Conservation (phyloP, 2,888 invertebrate species). For the Lasioglossum leucozonium region DNA sequence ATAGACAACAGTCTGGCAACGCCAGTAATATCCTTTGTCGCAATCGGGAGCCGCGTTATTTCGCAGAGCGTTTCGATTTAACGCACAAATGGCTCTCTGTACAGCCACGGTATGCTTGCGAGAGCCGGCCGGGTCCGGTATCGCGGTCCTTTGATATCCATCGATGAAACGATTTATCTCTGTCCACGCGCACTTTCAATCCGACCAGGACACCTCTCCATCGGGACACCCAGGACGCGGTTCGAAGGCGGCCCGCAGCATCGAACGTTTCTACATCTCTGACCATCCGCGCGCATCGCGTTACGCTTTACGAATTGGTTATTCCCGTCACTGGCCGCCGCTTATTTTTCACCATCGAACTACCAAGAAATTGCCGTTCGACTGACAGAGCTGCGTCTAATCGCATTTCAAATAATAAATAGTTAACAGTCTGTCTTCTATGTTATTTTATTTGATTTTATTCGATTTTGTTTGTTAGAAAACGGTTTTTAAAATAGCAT, state of each 20-base stretch:
- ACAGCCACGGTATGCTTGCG: slow-evolving; percentile 65
- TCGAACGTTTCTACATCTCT: slow-evolving; percentile 53
- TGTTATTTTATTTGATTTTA: too few relatives aligned
- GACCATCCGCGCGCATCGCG: slow-evolving; percentile 46
- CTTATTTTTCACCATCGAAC: background rate
- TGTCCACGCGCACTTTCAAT: slow-evolving; percentile 75
- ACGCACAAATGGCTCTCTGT: slow-evolving; percentile 73
- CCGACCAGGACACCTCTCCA: slow-evolving; percentile 73
- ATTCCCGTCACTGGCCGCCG: background rate
- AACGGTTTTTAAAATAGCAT: too few relatives aligned
- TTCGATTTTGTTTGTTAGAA: too few relatives aligned
- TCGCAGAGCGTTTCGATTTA: slow-evolving; percentile 74
- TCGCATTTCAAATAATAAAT: too few relatives aligned
- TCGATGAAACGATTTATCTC: slow-evolving; percentile 76
- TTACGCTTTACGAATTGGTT: slow-evolving; percentile 64
- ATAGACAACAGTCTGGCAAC: slow-evolving; percentile 54
- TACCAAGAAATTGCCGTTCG: background rate
- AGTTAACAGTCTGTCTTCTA: too few relatives aligned
- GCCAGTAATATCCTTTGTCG: slow-evolving; percentile 72
- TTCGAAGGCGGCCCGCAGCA: slow-evolving; percentile 63
- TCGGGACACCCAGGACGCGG: slow-evolving; percentile 73
- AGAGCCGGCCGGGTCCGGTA: slow-evolving; percentile 66
- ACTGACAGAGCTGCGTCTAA: too few relatives aligned
- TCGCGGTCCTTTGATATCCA: slow-evolving; percentile 74
- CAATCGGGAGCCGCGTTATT: slow-evolving; percentile 68